Base-by-base conservation (phyloP, 2,113 vertebrate genomes). In the Galeopterus variegatus region DNA sequence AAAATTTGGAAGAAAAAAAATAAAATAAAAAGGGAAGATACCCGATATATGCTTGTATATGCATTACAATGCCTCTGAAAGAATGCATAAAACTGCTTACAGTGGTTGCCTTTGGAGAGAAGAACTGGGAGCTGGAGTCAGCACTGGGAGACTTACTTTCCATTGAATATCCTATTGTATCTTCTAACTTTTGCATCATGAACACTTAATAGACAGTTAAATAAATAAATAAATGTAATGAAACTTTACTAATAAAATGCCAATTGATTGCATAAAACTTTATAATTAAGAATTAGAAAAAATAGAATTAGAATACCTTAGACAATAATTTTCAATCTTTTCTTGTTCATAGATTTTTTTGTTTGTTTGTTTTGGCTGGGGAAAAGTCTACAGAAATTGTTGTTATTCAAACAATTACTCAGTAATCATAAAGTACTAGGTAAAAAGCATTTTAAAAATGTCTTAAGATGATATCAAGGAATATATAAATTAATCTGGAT, bases 401-500 rank as follows among this genome's bases (percentile, higher is more conserved):
- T 92, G 26, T 81, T 31, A 92, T 84, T 88, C 48, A 75, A 95
- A 72, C 26, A 52, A 48, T 45, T 65, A 81, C 36, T 88, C 65
- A 88, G 48, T 62, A 79, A 65, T 90, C 41, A 87, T 67, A 23
- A 84, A 60, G 36, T 88, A 6, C 12, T 45, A 88, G n/a, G 36
- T n/a, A n/a, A n/a, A 97, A 94, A 33, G 13, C 21, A 75, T 85
- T 88, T 89, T 69, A 26, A 72, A 87, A 83, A 95, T 60, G 12
- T 14, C 1, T 88, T 96, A 80, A 90, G 41, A 52, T 94, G 80
- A 10, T 93, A 95, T 93, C 26, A 94, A 76, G 12, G 60, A 97
- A 76, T 92, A 89, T 58, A 64, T 92, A 96, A 96, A 90, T 93
- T 83, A 88, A 95, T 91, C 48, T 65, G 70, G 67, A 90, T 5